Conservation (phyloP, 2,888 invertebrate genomes). For the Opisthograptis luteolata region DNA sequence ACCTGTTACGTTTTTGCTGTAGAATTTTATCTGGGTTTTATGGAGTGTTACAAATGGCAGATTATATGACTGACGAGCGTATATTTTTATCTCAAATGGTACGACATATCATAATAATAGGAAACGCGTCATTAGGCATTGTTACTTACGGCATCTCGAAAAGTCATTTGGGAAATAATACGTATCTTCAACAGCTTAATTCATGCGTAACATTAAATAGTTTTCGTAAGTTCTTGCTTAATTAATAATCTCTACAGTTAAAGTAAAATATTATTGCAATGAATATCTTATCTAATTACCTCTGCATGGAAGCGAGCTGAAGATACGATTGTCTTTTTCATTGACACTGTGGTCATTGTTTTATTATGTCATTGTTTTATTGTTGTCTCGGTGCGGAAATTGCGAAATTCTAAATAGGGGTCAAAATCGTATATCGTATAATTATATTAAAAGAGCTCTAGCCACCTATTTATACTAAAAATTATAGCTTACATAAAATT, state of each 20-base stretch:
- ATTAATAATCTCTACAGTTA: constrained; percentile 10
- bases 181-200: too few relatives aligned
- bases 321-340: constrained; percentile 54
- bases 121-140: not conserved
- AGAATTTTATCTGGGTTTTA: not conserved
- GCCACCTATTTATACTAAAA: constrained; percentile 6
- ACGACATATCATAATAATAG: too few relatives aligned
- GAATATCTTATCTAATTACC: constrained; percentile 44
- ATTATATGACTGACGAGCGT: not conserved
- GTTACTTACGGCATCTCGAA: too few relatives aligned
- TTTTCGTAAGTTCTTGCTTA: not conserved
- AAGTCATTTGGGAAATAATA: not conserved
- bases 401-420: constrained; percentile 40
- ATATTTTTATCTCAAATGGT: too few relatives aligned
- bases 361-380: constrained; percentile 51
- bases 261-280: constrained; percentile 28
- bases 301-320: constrained; percentile 42
- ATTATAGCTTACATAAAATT: constrained; percentile 13
- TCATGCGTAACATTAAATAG: too few relatives aligned
- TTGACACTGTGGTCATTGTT: constrained; percentile 50
- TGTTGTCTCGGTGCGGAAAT: constrained; percentile 48
- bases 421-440: constrained; percentile 16
- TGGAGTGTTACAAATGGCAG: not conserved
- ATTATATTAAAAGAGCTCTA: constrained; percentile 8
- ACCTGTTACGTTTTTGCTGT: constrained; percentile 4